Evolutionary conservation across 1,140 invertebrate species (phyloP).

Genomic region (Neelides sp.): DNA sequence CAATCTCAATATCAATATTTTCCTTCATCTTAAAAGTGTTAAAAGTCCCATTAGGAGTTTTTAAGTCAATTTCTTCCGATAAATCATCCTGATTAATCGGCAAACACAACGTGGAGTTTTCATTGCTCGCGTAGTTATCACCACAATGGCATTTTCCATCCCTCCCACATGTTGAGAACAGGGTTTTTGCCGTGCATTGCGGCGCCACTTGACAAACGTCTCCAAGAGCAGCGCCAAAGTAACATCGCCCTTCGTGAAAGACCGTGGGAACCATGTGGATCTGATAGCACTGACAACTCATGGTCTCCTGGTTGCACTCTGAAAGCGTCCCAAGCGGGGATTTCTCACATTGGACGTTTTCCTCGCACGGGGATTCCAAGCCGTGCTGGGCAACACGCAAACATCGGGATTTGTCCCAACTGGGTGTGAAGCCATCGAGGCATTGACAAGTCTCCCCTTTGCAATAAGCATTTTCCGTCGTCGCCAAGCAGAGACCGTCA

Average conservation of each 20-base stretch:
- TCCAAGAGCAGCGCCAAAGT: constrained; percentile 26
- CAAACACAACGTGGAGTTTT: constrained; percentile 16
- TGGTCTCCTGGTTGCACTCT: constrained; percentile 30
- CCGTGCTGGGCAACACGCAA: constrained; percentile 22
- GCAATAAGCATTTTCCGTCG: constrained; percentile 24
- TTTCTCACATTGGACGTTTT: constrained; percentile 30
- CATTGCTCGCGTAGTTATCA: constrained; percentile 10
- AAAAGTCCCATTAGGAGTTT: not conserved
- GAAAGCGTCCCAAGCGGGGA: constrained; percentile 25
- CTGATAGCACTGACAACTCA: constrained; percentile 27
- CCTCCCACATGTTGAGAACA: constrained; percentile 17
- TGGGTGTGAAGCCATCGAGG: constrained; percentile 18
- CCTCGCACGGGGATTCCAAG: constrained; percentile 26
- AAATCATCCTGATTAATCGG: not conserved
- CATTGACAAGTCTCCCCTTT: constrained; percentile 24
- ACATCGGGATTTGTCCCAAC: constrained; percentile 29
- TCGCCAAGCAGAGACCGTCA: constrained; percentile 26
- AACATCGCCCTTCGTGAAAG: constrained; percentile 24
- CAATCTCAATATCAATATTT: not conserved
- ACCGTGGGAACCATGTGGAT: constrained; percentile 28
- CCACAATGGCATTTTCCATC: constrained; percentile 28
- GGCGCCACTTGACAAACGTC: constrained; percentile 28
- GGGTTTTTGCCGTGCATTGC: constrained; percentile 22
- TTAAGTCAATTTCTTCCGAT: not conserved
- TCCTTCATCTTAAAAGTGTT: not conserved